Evolutionary conservation across 2,888 invertebrate species (phyloP), one percentile per base, ranked within the genome.

Genomic region (Rhagonycha lutea): DNA sequence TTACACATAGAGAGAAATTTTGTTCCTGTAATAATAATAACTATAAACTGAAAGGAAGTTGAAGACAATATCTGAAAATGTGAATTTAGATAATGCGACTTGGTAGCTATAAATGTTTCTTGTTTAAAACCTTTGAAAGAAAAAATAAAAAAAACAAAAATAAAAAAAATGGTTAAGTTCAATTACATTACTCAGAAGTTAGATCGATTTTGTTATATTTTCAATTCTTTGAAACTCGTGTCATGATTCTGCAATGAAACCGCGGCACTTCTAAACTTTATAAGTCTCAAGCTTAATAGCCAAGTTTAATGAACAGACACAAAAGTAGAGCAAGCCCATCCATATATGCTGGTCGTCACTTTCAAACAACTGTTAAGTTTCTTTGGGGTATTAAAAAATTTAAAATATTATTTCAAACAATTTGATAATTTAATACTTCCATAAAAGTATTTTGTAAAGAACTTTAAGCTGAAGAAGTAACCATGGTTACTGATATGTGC

Each of bases 171-270:
- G 63, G 60, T 70, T 67, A 71, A 69, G 68, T 65, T 65, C 63
- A 65, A 65, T 65, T 65, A 65, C 63, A 65, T 65, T n/a, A 26
- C 63, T 65, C 26, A 65, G 63, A 65, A 65, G 63, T 76, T 32
- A 65, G 47, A 76, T 76, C 76, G 73, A 76, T 76, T 76, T 76
- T 76, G 70, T 76, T 73, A 76, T 73, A 73, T 70, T 70, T 73
- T 70, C 65, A 71, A 73, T 76, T 74, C 71, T 74, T 73, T 68
- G 61, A 63, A 61, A 72, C 73, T 73, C 76, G 73, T 76, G 76
- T 76, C 76, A 76, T 76, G 76, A 74, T 73, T 76, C 73, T 76
- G 73, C 73, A 74, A 73, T 76, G 73, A 76, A 76, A 76, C 76
- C 76, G 69, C 76, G 69, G 72, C 73, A 70, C 71, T 76, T 73